A percentile compares a stretch with the other conserved stretches of the same genome.
phyloP scores from a whole-genome alignment of 2,797 vertebrate species.

The Xenopus petersii region DNA sequence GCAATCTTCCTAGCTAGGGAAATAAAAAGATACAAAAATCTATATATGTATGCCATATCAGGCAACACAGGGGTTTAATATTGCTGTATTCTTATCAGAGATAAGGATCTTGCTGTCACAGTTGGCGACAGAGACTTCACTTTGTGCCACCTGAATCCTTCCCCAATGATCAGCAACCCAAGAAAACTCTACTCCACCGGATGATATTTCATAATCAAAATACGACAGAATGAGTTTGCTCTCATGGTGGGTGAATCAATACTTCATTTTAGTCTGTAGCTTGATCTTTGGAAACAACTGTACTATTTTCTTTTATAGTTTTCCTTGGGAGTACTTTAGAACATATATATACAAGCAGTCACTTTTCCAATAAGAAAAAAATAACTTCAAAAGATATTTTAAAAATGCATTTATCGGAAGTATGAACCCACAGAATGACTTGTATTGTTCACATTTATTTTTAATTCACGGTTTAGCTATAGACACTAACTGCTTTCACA shows the following conservation, averaged over 20 bases:
- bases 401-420: constrained; percentile 4
- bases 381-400: not conserved
- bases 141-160: constrained; percentile 36
- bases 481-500: not conserved
- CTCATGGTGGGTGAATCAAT: constrained; percentile 49
- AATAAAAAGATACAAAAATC: constrained; percentile 18
- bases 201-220: constrained; percentile 48
- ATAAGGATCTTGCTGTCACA: constrained; percentile 44
- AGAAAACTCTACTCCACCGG: constrained; percentile 33
- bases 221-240: constrained; percentile 40
- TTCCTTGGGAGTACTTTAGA: constrained; percentile 2
- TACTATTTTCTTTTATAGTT: constrained; percentile 12
- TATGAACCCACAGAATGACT: not conserved
- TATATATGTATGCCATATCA: constrained; percentile 7
- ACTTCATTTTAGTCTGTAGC: constrained; percentile 42
- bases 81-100: constrained; percentile 39
- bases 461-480: not conserved
- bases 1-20: not conserved
- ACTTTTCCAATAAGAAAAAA: no score
- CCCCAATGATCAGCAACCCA: constrained; percentile 36
- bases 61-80: constrained; percentile 29
- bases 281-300: constrained; percentile 21
- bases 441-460: constrained; percentile 2
- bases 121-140: constrained; percentile 32
- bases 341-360: constrained; percentile 1